Evolutionary conservation across 2,113 vertebrate genomes (phyloP), one percentile per base, ranked within the genome.

Genomic region (Fulica atra): DNA sequence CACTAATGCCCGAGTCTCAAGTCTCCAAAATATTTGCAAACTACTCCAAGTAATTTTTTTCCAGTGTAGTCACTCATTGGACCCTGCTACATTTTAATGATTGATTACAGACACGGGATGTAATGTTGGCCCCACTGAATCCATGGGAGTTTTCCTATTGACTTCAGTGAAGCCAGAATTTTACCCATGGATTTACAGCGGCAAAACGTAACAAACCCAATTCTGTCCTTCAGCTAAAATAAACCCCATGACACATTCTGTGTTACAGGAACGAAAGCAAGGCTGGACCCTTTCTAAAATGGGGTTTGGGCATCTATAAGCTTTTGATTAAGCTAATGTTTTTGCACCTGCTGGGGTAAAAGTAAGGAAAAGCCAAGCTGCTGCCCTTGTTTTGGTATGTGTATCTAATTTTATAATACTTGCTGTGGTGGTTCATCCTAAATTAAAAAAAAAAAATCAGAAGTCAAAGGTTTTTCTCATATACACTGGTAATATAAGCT

Each of bases 21-120:
- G 66, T 54, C 90, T 93, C 96, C 81, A 89, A 96, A 97, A 96
- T 92, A 96, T 94, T 98, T 97, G 79, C 93, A 96, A 98, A 96
- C 86, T 95, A 79, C 95, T 95, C 51, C 11, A 94, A 96, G 61
- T 89, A 88, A 89, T 97, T 96, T 95, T 96, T 93, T 93, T 81
- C 54, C 77, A 71, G 0, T 95, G 94, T 87, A 94, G 96, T 98
- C 93, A 96, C 73, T 92, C 85, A 64, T 61, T 95, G 95, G 94
- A 96, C 46, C 46, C 89, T 85, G 82, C 95, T 96, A 80, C 79
- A 85, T 96, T 96, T 96, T 97, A 97, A 89, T 94, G 97, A 98
- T 95, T 97, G 93, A 96, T 97, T 97, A 83, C 97, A 95, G 97
- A 95, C 88, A 88, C 4, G 42, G 61, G 85, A 74, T 81, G 74